Evolutionary conservation across 2,888 invertebrate genomes (phyloP).

Genomic region (Leptinotarsa tumamoca): DNA sequence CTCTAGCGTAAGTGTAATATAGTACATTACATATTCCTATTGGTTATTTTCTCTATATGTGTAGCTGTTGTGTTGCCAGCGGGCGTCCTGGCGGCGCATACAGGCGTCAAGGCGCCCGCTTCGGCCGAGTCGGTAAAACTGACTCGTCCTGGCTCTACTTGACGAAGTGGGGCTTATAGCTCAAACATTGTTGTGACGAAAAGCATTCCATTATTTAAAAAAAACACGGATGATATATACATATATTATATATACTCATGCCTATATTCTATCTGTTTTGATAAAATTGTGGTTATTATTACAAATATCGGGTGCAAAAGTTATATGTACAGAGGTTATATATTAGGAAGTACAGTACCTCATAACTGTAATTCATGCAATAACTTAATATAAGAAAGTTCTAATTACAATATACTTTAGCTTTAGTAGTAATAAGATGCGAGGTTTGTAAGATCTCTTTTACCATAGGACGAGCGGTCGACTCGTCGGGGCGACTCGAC

Average conservation of each 20-base stretch:
- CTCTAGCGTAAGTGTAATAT: conserved; percentile 65
- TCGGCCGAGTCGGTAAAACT: conserved; percentile 54
- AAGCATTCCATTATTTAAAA: conserved; percentile 67
- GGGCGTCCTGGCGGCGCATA: conserved; percentile 55
- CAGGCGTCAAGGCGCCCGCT: conserved; percentile 56
- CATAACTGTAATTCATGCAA: conserved; percentile 70
- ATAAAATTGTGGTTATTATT: conserved; percentile 64
- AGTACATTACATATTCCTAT: conserved; percentile 66
- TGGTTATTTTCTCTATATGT: conserved; percentile 67
- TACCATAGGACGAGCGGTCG: conserved; percentile 56
- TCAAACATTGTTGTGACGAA: conserved; percentile 69
- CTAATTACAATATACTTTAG: conserved; percentile 68
- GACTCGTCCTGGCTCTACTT: conserved; percentile 58
- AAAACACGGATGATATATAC: conserved; percentile 65
- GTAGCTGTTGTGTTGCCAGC: conserved; percentile 67
- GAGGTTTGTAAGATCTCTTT: conserved; percentile 65
- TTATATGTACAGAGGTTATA: conserved; percentile 69
- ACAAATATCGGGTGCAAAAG: conserved; percentile 66
- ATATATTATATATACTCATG: conserved; percentile 64
- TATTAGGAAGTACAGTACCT: conserved; percentile 69
- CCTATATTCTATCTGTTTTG: conserved; percentile 66
- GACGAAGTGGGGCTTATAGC: conserved; percentile 64
- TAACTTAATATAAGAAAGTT: conserved; percentile 69
- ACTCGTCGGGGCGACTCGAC: conserved; percentile 53
- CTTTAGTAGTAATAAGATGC: conserved; percentile 66